Evolutionary conservation across 1,140 invertebrate genomes (phyloP).

Genomic region (Maniola jurtina): DNA sequence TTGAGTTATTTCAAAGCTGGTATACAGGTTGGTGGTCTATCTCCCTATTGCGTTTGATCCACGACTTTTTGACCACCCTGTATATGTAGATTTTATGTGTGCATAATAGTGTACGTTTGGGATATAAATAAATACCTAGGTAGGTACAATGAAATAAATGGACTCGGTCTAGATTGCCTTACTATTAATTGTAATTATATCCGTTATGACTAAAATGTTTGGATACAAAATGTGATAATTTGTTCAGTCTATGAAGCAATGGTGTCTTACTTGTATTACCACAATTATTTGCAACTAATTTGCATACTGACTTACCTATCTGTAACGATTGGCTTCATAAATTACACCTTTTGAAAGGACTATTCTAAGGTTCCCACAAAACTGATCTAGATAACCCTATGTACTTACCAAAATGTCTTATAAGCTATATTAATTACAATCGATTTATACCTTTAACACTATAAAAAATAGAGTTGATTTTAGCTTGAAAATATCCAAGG

Average conservation of each 20-base stretch:
- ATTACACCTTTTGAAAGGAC: conserved; percentile 7
- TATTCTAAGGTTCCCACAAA: neutral
- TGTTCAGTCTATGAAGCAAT: neutral
- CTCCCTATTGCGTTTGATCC: too few species aligned
- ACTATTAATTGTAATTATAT: neutral
- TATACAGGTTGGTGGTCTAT: too few species aligned
- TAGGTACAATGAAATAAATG: too few species aligned
- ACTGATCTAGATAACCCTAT: conserved; percentile 1
- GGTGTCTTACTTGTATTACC: neutral
- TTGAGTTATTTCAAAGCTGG: too few species aligned
- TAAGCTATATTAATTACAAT: neutral
- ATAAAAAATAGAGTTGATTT: neutral
- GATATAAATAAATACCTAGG: too few species aligned
- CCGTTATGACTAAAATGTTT: neutral
- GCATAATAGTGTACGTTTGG: too few species aligned
- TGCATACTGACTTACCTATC: conserved; percentile 7
- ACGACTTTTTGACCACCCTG: too few species aligned
- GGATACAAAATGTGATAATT: conserved; percentile 1
- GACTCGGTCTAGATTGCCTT: neutral
- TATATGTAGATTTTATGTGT: too few species aligned
- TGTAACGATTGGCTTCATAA: conserved; percentile 9
- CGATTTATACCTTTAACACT: neutral
- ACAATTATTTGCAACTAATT: conserved; percentile 6
- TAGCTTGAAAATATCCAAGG: neutral
- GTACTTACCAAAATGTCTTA: neutral